Percentiles rank a stretch among this genome's conserved stretches.
Evolutionary conservation across 2,113 vertebrate species (phyloP).

Genomic region (Chamaea fasciata): DNA sequence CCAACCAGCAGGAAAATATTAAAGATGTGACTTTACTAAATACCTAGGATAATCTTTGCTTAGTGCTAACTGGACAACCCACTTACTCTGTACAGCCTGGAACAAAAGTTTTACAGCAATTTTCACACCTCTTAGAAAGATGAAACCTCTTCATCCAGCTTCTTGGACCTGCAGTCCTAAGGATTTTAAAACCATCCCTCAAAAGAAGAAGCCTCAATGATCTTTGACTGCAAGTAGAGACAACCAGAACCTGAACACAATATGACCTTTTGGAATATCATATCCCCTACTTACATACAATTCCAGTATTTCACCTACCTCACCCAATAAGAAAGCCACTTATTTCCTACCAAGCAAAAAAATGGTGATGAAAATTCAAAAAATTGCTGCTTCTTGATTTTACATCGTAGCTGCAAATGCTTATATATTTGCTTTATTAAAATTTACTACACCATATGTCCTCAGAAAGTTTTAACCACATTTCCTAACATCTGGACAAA

Average conservation of each 20-base stretch:
- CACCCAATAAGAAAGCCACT: background rate
- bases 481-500: background rate
- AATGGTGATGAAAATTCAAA: background rate
- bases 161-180: background rate
- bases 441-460: background rate
- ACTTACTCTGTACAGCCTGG: background rate
- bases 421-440: background rate
- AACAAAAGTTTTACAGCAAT: background rate
- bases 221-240: background rate
- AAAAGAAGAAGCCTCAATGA: background rate
- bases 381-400: background rate
- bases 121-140: background rate
- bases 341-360: background rate
- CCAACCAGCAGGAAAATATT: background rate
- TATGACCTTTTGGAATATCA: background rate
- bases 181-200: background rate
- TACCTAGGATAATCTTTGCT: background rate
- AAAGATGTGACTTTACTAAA: background rate
- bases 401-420: background rate
- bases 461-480: background rate
- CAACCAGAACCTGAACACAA: background rate
- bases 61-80: background rate
- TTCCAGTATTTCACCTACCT: background rate
- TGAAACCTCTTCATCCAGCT: background rate
- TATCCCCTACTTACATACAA: background rate